Conservation (phyloP, 2,797 vertebrate species). For the Rallus crepitans region DNA sequence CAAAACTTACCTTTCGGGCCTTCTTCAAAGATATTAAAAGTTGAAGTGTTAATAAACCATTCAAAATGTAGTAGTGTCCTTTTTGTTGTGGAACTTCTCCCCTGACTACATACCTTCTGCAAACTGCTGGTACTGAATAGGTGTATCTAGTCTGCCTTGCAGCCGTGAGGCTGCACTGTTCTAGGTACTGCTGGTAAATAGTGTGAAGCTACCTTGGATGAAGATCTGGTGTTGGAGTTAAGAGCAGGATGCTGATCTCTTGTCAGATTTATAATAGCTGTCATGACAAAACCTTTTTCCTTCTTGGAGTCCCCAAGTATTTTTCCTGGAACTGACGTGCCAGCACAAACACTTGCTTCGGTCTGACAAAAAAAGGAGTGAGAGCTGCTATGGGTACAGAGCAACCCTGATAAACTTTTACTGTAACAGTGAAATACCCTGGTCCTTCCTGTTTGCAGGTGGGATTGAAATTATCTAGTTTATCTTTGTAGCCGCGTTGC, state of each 20-base stretch:
- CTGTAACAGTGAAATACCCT: not conserved
- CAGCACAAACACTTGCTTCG: not conserved
- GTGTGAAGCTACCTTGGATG: not conserved
- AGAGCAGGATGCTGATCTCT: not conserved
- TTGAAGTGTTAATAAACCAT: conserved; percentile 69
- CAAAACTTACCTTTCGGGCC: conserved; percentile 66
- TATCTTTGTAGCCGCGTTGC: fast-evolving
- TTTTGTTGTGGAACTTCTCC: conserved; percentile 59
- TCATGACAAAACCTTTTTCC: not conserved
- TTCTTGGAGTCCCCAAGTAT: not conserved
- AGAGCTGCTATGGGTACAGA: not conserved
- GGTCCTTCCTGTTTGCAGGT: not conserved
- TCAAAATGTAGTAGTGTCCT: conserved; percentile 59
- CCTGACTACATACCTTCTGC: not conserved
- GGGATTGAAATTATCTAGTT: not conserved
- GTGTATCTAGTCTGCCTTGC: not conserved
- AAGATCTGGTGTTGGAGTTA: not conserved
- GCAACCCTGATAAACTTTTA: not conserved
- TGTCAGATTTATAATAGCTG: not conserved
- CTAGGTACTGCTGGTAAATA: not conserved
- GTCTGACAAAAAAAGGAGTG: not conserved
- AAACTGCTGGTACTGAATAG: not conserved
- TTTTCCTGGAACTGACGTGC: not conserved
- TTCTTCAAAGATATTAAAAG: conserved; percentile 59
- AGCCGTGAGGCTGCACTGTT: not conserved